These are phyloP conservation scores for Daboia siamensis DNA, from an alignment of 2,113 vertebrate species.

Conservation along the genomic window DNA sequence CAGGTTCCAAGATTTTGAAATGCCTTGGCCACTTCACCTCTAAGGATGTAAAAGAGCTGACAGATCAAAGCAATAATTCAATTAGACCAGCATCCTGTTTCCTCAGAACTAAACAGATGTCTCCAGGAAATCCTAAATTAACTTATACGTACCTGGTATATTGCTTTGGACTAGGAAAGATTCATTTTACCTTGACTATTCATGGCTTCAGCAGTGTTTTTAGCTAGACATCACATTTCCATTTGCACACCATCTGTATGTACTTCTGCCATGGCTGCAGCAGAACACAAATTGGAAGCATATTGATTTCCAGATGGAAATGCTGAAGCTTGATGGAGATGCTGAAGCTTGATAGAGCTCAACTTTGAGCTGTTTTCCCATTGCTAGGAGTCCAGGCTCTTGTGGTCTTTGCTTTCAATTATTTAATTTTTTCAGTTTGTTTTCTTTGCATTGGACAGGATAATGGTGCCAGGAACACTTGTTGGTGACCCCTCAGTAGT, in stretches of 20 bases:
- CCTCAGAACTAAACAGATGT: neutral
- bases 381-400: neutral
- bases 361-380: neutral
- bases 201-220: neutral
- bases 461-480: neutral
- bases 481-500: neutral
- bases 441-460: neutral
- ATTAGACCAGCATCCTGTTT: neutral
- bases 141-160: neutral
- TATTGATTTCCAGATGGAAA: neutral
- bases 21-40: neutral
- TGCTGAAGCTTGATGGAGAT: neutral
- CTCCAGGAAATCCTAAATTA: neutral
- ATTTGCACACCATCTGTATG: neutral
- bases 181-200: neutral
- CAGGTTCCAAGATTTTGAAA: neutral
- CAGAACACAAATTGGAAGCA: neutral
- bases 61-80: neutral
- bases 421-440: neutral
- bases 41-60: neutral
- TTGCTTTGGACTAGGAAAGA: neutral
- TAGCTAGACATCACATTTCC: neutral
- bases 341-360: neutral
- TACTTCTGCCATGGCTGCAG: neutral
- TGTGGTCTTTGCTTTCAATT: neutral